phyloP scores from a whole-genome alignment of 1,140 invertebrate genomes.

The Proales similis region DNA sequence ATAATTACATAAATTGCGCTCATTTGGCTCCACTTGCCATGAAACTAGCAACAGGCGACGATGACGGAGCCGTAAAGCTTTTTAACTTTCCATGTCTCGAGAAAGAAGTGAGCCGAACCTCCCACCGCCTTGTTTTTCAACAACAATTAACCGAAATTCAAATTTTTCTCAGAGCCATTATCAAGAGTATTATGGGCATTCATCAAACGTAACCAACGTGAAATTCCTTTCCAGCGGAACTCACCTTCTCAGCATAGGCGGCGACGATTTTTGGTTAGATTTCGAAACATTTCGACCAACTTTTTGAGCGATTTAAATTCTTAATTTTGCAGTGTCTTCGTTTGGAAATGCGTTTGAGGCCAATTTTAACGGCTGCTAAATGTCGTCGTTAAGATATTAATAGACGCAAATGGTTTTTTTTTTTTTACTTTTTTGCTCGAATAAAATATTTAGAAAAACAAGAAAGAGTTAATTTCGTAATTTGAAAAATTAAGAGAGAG shows the following conservation, averaged over 20 bases:
- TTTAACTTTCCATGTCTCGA: constrained; percentile 50
- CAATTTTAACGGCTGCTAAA: too few relatives aligned
- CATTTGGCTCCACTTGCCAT: constrained; percentile 47
- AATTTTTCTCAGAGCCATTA: constrained; percentile 41
- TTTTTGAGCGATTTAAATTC: not conserved
- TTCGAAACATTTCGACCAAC: not conserved
- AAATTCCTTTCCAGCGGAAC: constrained; percentile 47
- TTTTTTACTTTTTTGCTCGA: too few relatives aligned
- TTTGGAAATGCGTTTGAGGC: constrained; percentile 45
- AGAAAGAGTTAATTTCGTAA: too few relatives aligned
- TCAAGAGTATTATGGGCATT: constrained; percentile 48
- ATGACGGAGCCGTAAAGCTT: constrained; percentile 52
- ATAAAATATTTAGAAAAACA: too few relatives aligned
- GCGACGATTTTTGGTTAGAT: constrained; percentile 50
- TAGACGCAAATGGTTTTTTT: too few relatives aligned
- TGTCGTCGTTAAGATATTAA: too few relatives aligned
- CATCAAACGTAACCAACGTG: constrained; percentile 52
- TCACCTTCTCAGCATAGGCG: constrained; percentile 48
- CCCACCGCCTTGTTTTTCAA: not conserved
- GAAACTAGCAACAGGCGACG: constrained; percentile 52
- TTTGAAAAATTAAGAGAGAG: too few relatives aligned
- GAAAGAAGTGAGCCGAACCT: constrained; percentile 46
- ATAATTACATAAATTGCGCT: constrained; percentile 51
- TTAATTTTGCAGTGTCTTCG: constrained; percentile 44
- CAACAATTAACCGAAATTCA: not conserved